Evolutionary conservation across 2,888 invertebrate genomes (phyloP).

Genomic region (Gryllus longicercus): DNA sequence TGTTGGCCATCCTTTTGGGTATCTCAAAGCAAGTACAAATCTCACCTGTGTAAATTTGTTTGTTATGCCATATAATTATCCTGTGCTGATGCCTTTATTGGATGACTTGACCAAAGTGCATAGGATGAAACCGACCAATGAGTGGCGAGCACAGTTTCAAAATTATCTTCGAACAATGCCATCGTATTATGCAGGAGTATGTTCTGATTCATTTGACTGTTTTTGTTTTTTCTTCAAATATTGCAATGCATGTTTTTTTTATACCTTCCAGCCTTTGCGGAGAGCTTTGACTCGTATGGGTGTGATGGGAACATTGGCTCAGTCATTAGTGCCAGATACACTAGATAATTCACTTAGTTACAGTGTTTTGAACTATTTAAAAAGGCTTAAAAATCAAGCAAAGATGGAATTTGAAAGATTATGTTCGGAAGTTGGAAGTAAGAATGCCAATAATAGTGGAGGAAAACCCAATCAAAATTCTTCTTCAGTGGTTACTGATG

Average conservation of each 20-base stretch:
- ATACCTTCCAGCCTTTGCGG: conserved; percentile 69
- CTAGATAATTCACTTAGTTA: conserved; percentile 90
- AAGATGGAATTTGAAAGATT: conserved; percentile 83
- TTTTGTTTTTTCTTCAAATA: too few species aligned
- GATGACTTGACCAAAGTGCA: conserved; percentile 93
- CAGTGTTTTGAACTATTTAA: conserved; percentile 89
- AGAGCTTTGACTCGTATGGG: conserved; percentile 90
- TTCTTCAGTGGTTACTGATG: conserved; percentile 51
- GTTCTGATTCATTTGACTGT: conserved; percentile 39
- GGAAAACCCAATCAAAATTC: conserved; percentile 44
- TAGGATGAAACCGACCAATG: conserved; percentile 84
- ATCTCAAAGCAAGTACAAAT: conserved; percentile 92
- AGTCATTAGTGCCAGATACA: conserved; percentile 84
- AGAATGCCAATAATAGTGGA: conserved; percentile 49
- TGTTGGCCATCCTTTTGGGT: conserved; percentile 93
- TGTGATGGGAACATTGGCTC: conserved; percentile 74
- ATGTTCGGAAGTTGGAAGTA: conserved; percentile 73
- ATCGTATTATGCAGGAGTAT: conserved; percentile 82
- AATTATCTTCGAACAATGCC: conserved; percentile 96
- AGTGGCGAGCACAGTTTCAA: conserved; percentile 90
- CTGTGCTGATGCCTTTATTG: conserved; percentile 83
- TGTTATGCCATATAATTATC: conserved; percentile 98
- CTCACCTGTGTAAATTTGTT: conserved; percentile 92
- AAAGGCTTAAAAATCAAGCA: conserved; percentile 91
- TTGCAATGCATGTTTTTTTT: conserved; percentile 27